Evolutionary conservation across 1,140 invertebrate species (phyloP), one percentile per base, ranked within the genome.

Genomic region (Papilio aristodemus): DNA sequence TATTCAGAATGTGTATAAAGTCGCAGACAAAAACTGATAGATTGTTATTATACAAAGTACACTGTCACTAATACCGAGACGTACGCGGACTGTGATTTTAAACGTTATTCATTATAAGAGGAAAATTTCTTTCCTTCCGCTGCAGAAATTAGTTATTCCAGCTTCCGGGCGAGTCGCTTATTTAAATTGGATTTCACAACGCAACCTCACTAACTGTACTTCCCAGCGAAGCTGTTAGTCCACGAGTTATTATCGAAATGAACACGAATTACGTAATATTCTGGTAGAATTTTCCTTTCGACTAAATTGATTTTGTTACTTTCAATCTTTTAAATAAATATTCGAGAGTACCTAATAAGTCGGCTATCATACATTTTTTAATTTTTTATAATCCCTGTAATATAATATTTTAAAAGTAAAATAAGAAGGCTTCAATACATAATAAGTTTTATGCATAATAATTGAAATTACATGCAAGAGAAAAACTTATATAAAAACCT

Each of bases 61-160:
- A n/a, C n/a, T n/a, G n/a, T n/a, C n/a, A n/a, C n/a, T n/a, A n/a
- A n/a, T n/a, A n/a, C n/a, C n/a, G n/a, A n/a, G n/a, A n/a, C n/a
- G n/a, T n/a, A n/a, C n/a, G n/a, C n/a, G n/a, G 27, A 32, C 27
- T 32, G 27, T 17, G 9, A 50, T 9, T 50, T 13, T 22, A 22
- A 50, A 50, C 17, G 22, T 50, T 10, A 50, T 22, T 54, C 9
- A 19, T 19, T 19, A 9, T 17, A 54, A 11, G 6, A 22, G 11
- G 19, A 32, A 32, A 32, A 10, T 46, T 54, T 54, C 19, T 54
- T 54, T 54, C 19, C 46, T 25, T 25, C 46, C 19, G 46, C 17
- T 54, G 46, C 46, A 46, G 43, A 46, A 17, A 54, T 54, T 54
- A 54, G 19, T 54, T 54, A 54, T 54, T 54, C 46, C 46, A 54